Conservation (phyloP, 2,888 invertebrate species). For the Apeira syringaria region DNA sequence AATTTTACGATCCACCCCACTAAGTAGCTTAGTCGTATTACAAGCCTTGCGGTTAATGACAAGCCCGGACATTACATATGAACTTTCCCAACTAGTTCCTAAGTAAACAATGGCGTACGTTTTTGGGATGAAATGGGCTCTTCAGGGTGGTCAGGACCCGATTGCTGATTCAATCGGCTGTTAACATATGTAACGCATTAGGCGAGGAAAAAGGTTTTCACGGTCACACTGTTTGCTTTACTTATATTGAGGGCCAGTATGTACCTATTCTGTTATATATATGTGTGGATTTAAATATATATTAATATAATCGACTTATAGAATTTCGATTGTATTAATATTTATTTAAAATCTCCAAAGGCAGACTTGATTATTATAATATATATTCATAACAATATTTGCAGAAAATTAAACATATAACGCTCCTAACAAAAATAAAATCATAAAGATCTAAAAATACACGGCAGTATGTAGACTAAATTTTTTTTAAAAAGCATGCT, state of each 20-base stretch:
- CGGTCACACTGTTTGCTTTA: conserved; percentile 24
- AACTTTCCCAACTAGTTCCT: conserved; percentile 34
- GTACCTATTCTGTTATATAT: no score
- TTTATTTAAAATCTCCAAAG: no score
- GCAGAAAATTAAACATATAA: no score
- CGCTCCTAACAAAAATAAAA: no score
- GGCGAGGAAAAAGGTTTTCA: conserved; percentile 39
- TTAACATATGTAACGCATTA: conserved; percentile 52
- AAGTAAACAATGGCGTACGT: not conserved
- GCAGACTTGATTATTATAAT: no score
- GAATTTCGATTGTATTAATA: no score
- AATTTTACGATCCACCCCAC: conserved; percentile 63
- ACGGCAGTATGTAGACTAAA: no score
- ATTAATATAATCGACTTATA: no score
- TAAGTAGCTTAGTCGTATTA: conserved; percentile 40
- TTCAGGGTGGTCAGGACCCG: conserved; percentile 32
- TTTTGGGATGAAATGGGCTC: conserved; percentile 39
- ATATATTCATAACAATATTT: no score
- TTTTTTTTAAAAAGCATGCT: no score
- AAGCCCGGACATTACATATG: conserved; percentile 48
- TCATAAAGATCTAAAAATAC: no score
- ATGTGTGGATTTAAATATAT: no score
- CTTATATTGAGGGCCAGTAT: conserved; percentile 12
- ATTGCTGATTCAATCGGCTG: conserved; percentile 54
- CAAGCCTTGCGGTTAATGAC: conserved; percentile 68